Evolutionary conservation across 2,113 vertebrate genomes (phyloP), one percentile per base, ranked within the genome.

Genomic region (Apteryx mantelli): DNA sequence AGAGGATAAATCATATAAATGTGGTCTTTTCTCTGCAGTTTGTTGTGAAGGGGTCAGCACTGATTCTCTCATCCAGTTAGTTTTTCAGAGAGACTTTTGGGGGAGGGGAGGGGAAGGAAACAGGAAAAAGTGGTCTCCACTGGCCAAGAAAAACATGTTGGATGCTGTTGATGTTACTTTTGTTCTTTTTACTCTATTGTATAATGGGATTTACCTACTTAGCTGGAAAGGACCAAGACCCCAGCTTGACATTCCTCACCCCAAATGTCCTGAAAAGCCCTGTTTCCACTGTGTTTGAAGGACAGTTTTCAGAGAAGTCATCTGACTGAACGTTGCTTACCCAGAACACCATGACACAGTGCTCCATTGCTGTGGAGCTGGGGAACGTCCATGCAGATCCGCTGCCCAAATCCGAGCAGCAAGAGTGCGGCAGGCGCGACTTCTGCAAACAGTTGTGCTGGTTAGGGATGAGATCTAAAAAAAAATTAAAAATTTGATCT

Each of bases 101-200:
- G 34, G 0, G 11, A 19, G 5, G 11, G 0, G 11, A 16, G 5
- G 8, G 7, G 14, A 50, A 36, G 30, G 10, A 32, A 80, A 44
- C 17, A 24, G 22, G 5, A 9, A 16, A 30, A 83, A 63, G 38
- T 18, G 32, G 4, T 74, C 71, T 80, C 48, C 5, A 1, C 11
- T 63, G 34, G 8, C 83, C 13, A 75, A 87, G 26, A 58, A 11
- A 5, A 77, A 3, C 12, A 42, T 28, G 42, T 6, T 48, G 46
- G 18, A 48, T 48, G 46, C 46, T 48, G 46, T 48, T 88, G 52
- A 34, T 60, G 5, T 16, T 78, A 20, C 7, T 89, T 90, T 92
- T 91, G 26, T 69, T 52, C 11, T 1, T 28, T 82, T 88, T 69
- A 63, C 14, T 75, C 0, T 36, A 5, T 5, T 69, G 44, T 17